Base-by-base conservation (phyloP, 2,113 vertebrate species). In the Oncorhynchus keta region DNA sequence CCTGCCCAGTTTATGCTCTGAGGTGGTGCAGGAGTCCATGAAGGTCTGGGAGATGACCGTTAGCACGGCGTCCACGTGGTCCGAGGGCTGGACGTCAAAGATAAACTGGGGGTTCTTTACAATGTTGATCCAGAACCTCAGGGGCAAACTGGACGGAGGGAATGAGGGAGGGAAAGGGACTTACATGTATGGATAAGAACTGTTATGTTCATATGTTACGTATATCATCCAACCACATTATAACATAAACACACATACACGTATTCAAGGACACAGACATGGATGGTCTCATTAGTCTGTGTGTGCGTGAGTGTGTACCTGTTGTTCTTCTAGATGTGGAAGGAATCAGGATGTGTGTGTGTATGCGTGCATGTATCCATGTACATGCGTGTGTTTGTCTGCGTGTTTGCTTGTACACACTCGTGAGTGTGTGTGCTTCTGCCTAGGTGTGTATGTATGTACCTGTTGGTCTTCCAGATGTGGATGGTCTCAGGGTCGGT, bases 381-480 rank as follows among this genome's bases (percentile, higher is more conserved):
- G 35, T 39, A 39, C 35, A 39, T 39, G 35, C 7, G 7, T 9
- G 8, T 39, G 39, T 2, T 8, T 39, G 8, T 39, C 7, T 39
- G 35, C 4, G 35, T 39, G 35, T 39, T 7, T 39, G 35, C 39
- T 9, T 39, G 2, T 39, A 9, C 39, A 39, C 32, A 35, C 32
- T 35, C 32, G 32, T 35, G 35, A 7, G 35, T 39, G 35, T 39
- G 35, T 39, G 35, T 39, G 35, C 35, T 39, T 39, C 35, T 39
- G 35, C 35, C 6, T 39, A 13, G 30, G 49, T 72, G 24, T 59
- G 70, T 18, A 45, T 55, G 70, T 55, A 2, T 18, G 65, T n/a
- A 99, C 98, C 98, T 99, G 93, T 99, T 99, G 78, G 97, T 99
- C 91, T 99, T 99, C 98, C 98, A 99, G 76, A 99, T 99, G 72